A percentile compares a stretch with the other conserved stretches of the same genome.
phyloP scores from a whole-genome alignment of 2,888 invertebrate genomes.

The Alloscopus bannaensis region DNA sequence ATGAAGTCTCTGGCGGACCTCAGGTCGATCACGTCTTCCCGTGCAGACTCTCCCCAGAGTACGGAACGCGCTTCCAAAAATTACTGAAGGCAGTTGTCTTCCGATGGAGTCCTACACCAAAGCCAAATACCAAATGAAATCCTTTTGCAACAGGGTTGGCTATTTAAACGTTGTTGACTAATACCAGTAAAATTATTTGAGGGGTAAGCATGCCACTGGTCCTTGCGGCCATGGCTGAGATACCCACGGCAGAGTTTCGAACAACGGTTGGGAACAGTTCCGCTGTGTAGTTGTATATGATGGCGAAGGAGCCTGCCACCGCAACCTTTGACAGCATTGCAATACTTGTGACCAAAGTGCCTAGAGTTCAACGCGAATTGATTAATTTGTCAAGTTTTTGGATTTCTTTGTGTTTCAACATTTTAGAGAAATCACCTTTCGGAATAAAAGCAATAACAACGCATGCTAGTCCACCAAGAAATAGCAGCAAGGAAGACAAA shows the following conservation, averaged over 20 bases:
- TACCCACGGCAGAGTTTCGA: conserved; percentile 87
- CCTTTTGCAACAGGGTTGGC: no score
- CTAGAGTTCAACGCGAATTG: conserved; percentile 16
- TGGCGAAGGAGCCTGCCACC: conserved; percentile 87
- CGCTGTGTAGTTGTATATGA: conserved; percentile 91
- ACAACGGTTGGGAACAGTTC: conserved; percentile 88
- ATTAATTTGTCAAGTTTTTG: neutral
- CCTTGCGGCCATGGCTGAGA: conserved; percentile 88
- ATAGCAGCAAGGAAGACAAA: neutral
- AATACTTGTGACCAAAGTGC: conserved; percentile 32
- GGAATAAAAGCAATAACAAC: conserved; percentile 31
- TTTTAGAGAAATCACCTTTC: conserved; percentile 76
- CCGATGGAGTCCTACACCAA: conserved; percentile 82
- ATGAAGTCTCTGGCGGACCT: no score
- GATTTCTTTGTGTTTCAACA: conserved; percentile 76
- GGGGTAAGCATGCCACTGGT: conserved; percentile 72
- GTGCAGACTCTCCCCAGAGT: no score
- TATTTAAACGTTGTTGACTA: no score
- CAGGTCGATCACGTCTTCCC: no score
- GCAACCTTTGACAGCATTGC: conserved; percentile 59
- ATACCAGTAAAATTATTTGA: conserved; percentile 53
- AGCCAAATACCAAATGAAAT: conserved; percentile 6
- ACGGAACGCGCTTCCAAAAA: conserved; percentile 85
- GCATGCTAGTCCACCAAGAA: conserved; percentile 42
- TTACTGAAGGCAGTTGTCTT: conserved; percentile 85